Evolutionary conservation across 2,888 invertebrate genomes (phyloP).

Genomic region (Tenodera sinensis): DNA sequence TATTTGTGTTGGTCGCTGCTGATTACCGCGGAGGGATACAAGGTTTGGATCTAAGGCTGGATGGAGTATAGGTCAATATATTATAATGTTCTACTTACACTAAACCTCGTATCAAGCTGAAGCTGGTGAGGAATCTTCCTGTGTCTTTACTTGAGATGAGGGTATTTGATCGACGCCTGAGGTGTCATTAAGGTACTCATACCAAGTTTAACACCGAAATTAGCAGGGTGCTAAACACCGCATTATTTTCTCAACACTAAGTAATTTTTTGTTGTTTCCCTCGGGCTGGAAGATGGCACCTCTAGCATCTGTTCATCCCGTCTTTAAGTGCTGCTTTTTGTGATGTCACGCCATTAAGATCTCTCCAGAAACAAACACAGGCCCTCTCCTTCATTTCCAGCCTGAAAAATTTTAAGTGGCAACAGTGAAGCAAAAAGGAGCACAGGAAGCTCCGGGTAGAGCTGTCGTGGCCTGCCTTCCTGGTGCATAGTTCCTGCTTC

Average conservation of each 20-base stretch:
- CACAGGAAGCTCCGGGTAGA: background rate
- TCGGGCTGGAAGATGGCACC: background rate
- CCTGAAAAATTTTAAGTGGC: conserved; percentile 7
- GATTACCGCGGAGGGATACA: no score
- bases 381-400: background rate
- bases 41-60: no score
- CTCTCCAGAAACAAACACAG: background rate
- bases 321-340: background rate
- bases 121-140: no score
- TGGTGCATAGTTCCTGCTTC: background rate
- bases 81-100: no score
- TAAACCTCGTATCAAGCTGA: no score
- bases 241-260: background rate
- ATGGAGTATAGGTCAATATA: no score
- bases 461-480: background rate
- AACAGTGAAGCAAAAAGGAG: background rate
- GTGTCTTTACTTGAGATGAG: background rate
- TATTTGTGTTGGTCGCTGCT: no score
- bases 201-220: background rate
- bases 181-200: background rate
- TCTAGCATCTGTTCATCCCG: conserved; percentile 2
- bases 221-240: background rate
- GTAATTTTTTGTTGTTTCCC: background rate
- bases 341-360: background rate
- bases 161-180: background rate